phyloP scores from a whole-genome alignment of 1,140 invertebrate genomes.

The Nautilus pompilius region DNA sequence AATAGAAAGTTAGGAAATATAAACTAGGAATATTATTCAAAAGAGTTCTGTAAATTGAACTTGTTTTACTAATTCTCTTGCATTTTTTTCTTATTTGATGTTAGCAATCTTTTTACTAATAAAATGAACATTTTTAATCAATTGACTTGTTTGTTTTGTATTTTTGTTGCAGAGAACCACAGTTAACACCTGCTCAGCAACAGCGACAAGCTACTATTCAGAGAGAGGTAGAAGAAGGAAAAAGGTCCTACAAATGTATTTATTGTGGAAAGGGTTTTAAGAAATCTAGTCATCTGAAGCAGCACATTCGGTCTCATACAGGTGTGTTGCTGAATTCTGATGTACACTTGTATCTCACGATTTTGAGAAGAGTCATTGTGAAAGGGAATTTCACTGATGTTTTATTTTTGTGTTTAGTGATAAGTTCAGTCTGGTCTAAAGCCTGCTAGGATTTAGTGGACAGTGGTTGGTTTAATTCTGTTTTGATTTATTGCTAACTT shows the following conservation, averaged over 20 bases:
- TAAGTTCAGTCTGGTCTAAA: no score
- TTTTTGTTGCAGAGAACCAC: slow-evolving; percentile 6
- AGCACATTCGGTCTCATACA: slow-evolving; percentile 48
- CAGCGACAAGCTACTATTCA: slow-evolving; percentile 7
- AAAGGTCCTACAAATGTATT: slow-evolving; percentile 27
- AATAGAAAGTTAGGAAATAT: neutral
- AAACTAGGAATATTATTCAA: neutral
- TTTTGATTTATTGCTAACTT: neutral
- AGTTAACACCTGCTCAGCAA: slow-evolving; percentile 7
- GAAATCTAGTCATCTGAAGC: slow-evolving; percentile 48
- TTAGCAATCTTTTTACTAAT: neutral
- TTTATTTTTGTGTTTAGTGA: no score
- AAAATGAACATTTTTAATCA: neutral
- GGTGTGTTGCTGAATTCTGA: no score
- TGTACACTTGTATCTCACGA: no score
- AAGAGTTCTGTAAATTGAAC: neutral
- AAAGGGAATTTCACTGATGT: no score
- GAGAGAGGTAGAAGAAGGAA: slow-evolving; percentile 10
- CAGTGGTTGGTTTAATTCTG: neutral
- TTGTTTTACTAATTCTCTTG: neutral
- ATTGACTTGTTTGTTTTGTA: slow-evolving; percentile 4
- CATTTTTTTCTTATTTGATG: neutral
- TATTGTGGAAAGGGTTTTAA: slow-evolving; percentile 48
- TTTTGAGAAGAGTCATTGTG: no score
- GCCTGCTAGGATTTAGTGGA: neutral